These are phyloP conservation scores for Brachionus manjavacas DNA, from an alignment of 1,140 invertebrate genomes.

Conservation along the genomic window DNA sequence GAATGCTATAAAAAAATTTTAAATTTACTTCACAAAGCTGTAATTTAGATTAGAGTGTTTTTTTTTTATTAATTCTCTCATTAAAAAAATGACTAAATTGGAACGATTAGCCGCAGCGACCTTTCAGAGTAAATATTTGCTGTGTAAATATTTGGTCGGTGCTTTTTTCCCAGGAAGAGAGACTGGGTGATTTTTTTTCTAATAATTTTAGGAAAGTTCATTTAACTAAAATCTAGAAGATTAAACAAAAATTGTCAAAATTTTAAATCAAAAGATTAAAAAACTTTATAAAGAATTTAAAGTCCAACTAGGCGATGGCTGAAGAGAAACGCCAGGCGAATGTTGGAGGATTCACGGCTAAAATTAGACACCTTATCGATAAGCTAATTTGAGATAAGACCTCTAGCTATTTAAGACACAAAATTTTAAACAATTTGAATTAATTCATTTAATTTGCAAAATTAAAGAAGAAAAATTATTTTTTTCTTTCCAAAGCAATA, in stretches of 20 bases:
- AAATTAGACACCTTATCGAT: background rate
- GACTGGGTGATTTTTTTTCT: too few relatives aligned
- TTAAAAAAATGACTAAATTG: background rate
- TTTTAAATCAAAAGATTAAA: too few relatives aligned
- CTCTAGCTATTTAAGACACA: background rate
- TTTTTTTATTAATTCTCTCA: background rate
- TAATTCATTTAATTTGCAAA: constrained; percentile 9
- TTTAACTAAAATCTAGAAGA: too few relatives aligned
- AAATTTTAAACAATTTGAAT: constrained; percentile 12
- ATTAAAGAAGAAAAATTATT: background rate
- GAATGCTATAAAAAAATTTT: background rate
- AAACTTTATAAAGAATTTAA: too few relatives aligned
- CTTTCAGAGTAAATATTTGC: background rate
- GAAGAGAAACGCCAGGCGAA: background rate
- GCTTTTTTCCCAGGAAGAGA: background rate
- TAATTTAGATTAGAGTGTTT: background rate
- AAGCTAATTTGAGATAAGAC: background rate
- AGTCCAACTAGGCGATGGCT: too few relatives aligned
- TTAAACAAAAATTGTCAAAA: too few relatives aligned
- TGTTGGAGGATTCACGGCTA: background rate
- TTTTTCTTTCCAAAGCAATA: background rate
- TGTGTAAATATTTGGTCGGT: background rate
- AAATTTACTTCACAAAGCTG: background rate
- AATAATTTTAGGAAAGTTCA: too few relatives aligned
- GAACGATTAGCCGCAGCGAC: background rate